Percentiles rank a stretch among this genome's conserved stretches.
phyloP scores from a whole-genome alignment of 2,888 invertebrate species.

The Ceraclea dissimilis region DNA sequence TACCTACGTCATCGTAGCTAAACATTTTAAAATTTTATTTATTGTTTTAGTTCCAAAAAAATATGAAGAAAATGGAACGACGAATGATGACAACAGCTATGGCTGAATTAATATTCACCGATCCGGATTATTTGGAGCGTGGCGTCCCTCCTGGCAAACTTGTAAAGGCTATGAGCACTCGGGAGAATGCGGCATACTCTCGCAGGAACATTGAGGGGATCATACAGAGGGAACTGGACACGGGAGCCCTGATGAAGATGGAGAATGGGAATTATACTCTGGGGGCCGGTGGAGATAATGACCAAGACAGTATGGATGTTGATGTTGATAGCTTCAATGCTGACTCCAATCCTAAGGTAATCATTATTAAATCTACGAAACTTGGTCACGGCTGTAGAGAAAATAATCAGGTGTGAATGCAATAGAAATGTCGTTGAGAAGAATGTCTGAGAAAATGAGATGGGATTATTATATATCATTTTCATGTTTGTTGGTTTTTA shows the following conservation, averaged over 20 bases:
- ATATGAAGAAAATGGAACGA: constrained; percentile 33
- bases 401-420: too few relatives aligned
- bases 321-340: constrained; percentile 39
- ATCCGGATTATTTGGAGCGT: constrained; percentile 62
- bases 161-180: constrained; percentile 55
- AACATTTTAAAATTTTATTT: too few relatives aligned
- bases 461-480: too few relatives aligned
- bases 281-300: constrained; percentile 48
- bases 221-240: constrained; percentile 61
- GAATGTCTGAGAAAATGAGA: too few relatives aligned
- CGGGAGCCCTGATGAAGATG: constrained; percentile 59
- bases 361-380: too few relatives aligned
- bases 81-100: constrained; percentile 60
- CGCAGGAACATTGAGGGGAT: constrained; percentile 57
- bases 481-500: too few relatives aligned
- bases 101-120: constrained; percentile 61
- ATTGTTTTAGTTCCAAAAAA: too few relatives aligned
- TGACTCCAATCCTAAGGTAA: constrained; percentile 42
- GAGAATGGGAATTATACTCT: constrained; percentile 62
- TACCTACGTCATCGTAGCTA: too few relatives aligned
- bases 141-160: constrained; percentile 65
- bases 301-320: constrained; percentile 34
- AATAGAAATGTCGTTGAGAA: too few relatives aligned
- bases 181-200: constrained; percentile 55
- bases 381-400: too few relatives aligned